A percentile compares a stretch with the other conserved stretches of the same genome.
phyloP scores from a whole-genome alignment of 2,888 invertebrate genomes.

The Microctonus hyperodae region DNA sequence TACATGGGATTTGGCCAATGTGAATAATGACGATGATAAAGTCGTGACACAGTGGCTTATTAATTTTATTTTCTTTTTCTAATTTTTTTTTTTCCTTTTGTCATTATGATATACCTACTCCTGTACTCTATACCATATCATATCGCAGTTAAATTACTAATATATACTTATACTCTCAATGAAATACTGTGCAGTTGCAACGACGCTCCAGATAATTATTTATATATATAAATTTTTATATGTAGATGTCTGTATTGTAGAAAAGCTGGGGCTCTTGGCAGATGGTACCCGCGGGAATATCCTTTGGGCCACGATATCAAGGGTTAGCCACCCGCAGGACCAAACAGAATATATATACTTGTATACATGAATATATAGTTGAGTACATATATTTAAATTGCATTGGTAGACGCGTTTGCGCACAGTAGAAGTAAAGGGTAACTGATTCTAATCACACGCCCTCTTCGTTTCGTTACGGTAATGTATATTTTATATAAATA shows the following conservation, averaged over 20 bases:
- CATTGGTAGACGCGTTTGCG: conserved; percentile 12
- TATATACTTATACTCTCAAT: no score
- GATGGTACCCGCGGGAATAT: conserved; percentile 62
- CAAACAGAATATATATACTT: conserved; percentile 17
- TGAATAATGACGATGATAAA: conserved; percentile 30
- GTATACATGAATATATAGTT: conserved; percentile 16
- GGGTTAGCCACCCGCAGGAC: conserved; percentile 47
- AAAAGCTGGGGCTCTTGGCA: conserved; percentile 53
- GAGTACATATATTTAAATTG: conserved; percentile 30
- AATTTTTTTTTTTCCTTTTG: no score
- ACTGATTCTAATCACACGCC: conserved; percentile 62
- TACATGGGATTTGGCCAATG: neutral
- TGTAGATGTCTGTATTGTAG: neutral
- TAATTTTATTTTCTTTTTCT: no score
- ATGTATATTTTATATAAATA: conserved; percentile 1
- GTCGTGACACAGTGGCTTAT: conserved; percentile 41
- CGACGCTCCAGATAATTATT: conserved; percentile 19
- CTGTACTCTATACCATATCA: no score
- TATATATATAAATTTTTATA: neutral
- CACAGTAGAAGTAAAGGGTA: conserved; percentile 57
- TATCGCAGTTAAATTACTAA: no score
- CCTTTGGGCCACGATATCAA: conserved; percentile 57
- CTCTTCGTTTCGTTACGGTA: conserved; percentile 47
- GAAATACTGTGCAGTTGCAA: conserved; percentile 38
- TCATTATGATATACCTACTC: no score